phyloP scores from a whole-genome alignment of 2,797 vertebrate species.

The Pyrocephalus nanus region DNA sequence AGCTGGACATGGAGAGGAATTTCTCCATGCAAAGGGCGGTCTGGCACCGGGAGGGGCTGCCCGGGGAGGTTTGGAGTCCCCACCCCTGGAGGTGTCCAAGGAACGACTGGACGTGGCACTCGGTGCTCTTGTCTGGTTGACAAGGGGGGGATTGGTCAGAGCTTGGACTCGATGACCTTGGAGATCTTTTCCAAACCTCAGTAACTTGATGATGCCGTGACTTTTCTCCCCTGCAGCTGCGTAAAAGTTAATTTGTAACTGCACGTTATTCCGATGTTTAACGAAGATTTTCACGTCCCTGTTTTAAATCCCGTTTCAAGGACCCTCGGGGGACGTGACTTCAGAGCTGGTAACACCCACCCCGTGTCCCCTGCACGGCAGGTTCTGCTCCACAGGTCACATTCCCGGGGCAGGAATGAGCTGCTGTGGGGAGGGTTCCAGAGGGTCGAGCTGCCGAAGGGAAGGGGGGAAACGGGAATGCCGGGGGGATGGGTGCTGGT shows the following conservation, averaged over 20 bases:
- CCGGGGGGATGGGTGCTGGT: background rate
- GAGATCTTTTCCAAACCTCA: background rate
- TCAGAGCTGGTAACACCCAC: background rate
- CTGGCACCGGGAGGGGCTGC: background rate
- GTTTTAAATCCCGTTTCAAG: background rate
- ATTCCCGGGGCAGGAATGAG: background rate
- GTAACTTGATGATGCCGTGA: background rate
- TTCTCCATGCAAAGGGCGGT: background rate
- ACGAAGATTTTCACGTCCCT: background rate
- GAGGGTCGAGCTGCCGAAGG: no score
- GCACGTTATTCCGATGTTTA: background rate
- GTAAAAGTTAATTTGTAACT: background rate
- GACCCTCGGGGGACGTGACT: no score
- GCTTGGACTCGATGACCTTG: background rate
- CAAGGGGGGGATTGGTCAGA: background rate
- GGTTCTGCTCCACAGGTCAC: background rate
- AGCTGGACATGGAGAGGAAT: background rate
- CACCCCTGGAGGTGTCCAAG: background rate
- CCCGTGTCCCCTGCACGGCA: background rate
- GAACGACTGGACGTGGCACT: background rate
- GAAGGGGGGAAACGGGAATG: background rate
- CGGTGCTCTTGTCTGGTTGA: background rate
- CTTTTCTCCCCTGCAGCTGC: background rate
- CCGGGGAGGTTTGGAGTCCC: background rate
- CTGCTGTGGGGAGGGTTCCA: fast-evolving